A percentile compares a stretch with the other conserved stretches of the same genome.
Conservation (phyloP, 2,888 invertebrate genomes). For the Cataglyphis cursor region DNA sequence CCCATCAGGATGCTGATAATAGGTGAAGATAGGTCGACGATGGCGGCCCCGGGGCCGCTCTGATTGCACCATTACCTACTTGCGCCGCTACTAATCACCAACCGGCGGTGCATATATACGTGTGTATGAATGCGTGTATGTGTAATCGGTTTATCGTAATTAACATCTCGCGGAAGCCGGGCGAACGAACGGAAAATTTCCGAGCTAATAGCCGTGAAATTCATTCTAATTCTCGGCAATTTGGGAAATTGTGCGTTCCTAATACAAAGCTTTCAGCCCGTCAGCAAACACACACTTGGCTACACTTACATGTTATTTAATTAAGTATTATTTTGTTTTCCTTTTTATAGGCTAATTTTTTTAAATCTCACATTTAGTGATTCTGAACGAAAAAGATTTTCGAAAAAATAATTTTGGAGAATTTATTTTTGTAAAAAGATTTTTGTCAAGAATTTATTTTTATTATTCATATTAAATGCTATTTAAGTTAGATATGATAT, state of each 20-base stretch:
- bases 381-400: background rate
- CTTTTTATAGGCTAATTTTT: background rate
- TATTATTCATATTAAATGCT: background rate
- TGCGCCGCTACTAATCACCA: slow-evolving; percentile 51
- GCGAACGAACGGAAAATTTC: slow-evolving; percentile 49
- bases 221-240: slow-evolving; percentile 28
- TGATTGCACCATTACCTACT: slow-evolving; percentile 64
- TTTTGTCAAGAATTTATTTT: background rate
- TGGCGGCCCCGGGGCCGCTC: slow-evolving; percentile 42
- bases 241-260: slow-evolving; percentile 44
- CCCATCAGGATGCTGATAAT: slow-evolving; percentile 48
- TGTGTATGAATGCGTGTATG: slow-evolving; percentile 3
- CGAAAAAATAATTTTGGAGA: background rate
- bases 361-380: background rate
- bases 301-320: background rate
- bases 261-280: slow-evolving; percentile 9
- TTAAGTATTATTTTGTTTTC: background rate
- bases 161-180: slow-evolving; percentile 48
- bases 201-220: slow-evolving; percentile 46
- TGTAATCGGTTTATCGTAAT: slow-evolving; percentile 62
- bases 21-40: slow-evolving; percentile 45
- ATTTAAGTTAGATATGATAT: slow-evolving; percentile 1
- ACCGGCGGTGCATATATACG: background rate
- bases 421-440: background rate
- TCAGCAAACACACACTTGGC: background rate